Percentiles rank a stretch among this genome's conserved stretches.
phyloP scores from a whole-genome alignment of 2,888 invertebrate genomes.

The Tiliacea citrago region DNA sequence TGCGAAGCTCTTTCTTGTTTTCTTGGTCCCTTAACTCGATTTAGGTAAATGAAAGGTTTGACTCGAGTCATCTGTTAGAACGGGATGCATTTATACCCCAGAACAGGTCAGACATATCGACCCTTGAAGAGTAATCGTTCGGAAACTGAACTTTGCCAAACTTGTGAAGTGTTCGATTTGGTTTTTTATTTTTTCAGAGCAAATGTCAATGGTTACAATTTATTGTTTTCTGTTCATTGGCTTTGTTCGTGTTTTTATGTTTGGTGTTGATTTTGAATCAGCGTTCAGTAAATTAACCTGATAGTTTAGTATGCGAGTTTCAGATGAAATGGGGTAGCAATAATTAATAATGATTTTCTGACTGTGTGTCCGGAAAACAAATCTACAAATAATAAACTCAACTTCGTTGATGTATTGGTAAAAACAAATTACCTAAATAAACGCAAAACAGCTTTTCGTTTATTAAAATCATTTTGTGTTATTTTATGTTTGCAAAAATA shows the following conservation, averaged over 20 bases:
- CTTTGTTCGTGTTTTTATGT: constrained; percentile 26
- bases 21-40: constrained; percentile 84
- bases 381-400: neutral
- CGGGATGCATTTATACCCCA: constrained; percentile 33
- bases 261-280: constrained; percentile 12
- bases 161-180: constrained; percentile 59
- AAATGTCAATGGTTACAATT: constrained; percentile 23
- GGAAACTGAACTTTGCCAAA: constrained; percentile 68
- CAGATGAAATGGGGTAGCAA: constrained; percentile 17
- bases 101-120: constrained; percentile 37
- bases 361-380: constrained; percentile 7
- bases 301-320: neutral
- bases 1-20: constrained; percentile 84
- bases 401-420: neutral
- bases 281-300: constrained; percentile 20
- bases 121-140: constrained; percentile 66
- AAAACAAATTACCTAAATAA: neutral
- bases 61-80: constrained; percentile 74
- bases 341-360: constrained; percentile 7
- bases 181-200: constrained; percentile 27
- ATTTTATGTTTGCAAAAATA: neutral
- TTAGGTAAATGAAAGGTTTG: constrained; percentile 82
- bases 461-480: neutral
- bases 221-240: constrained; percentile 18
- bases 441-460: neutral